Evolutionary conservation across 2,888 invertebrate genomes (phyloP), one percentile per base, ranked within the genome.

Genomic region (Erebia ligea): DNA sequence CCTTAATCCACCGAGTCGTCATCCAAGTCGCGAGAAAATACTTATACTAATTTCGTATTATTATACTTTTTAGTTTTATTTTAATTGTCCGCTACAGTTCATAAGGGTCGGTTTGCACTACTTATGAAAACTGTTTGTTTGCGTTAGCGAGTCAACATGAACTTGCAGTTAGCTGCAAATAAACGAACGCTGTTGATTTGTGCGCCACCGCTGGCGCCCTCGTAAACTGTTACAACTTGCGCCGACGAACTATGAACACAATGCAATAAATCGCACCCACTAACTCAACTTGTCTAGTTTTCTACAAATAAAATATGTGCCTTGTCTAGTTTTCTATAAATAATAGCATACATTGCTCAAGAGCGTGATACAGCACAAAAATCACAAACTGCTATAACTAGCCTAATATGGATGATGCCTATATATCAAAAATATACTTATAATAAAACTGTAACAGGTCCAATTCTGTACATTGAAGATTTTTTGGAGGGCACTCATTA

Each of bases 111-210:
- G 69, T 58, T 64, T 69, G 64, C 69, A 52, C 64, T 48, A 64
- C 64, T 69, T 69, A 65, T 69, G 58, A 69, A 68, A 69, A 69
- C 69, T 58, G 69, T 21, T 69, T 58, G 69, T 50, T 69, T 62
- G 57, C 56, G 63, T 56, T 63, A 48, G 63, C 19, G 64, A 69
- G 58, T 69, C 64, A 64, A 69, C 48, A 69, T 40, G 69, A 62
- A 67, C 67, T 65, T 15, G 15, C 56, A 48, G 19, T 57, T 17
- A 40, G 69, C n/a, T n/a, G n/a, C 69, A 69, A 69, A 69, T 63
- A 69, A 34, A 61, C 68, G 54, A 42, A 61, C 61, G 61, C 68
- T 63, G 57, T 54, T 69, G 69, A 69, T 64, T 69, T 69, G 69
- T 64, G 58, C 50, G 57, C 48, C 17, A 42, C 17, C 42, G 25